Percentiles rank a stretch among this genome's conserved stretches.
Evolutionary conservation across 2,797 vertebrate genomes (phyloP).

Genomic region (Simalia tracyae): DNA sequence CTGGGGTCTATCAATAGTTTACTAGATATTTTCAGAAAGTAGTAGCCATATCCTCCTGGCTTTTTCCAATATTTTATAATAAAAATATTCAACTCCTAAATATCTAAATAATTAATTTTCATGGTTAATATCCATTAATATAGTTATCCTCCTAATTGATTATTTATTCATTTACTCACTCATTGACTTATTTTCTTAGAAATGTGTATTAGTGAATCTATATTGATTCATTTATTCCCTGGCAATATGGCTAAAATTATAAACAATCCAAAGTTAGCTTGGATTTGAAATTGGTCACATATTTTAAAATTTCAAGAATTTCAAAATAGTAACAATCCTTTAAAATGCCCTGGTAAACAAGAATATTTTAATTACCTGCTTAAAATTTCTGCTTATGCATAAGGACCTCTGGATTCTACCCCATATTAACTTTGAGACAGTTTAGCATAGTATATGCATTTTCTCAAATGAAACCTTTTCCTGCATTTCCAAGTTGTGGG

Average conservation of each 20-base stretch:
- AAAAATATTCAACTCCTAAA: neutral
- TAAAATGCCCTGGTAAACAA: neutral
- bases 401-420: neutral
- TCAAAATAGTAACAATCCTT: neutral
- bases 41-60: neutral
- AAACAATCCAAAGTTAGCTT: neutral
- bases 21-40: neutral
- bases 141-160: neutral
- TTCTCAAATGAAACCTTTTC: slow-evolving; percentile 53
- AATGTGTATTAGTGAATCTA: neutral
- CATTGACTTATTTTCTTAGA: neutral
- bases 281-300: neutral
- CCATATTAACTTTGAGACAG: slow-evolving; percentile 29
- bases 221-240: neutral
- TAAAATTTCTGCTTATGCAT: neutral
- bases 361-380: neutral
- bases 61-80: neutral
- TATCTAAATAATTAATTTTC: neutral
- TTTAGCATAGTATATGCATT: neutral
- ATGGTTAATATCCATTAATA: neutral
- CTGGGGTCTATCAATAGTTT: slow-evolving; percentile 11
- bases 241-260: neutral
- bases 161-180: neutral
- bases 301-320: neutral
- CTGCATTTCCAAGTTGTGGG: slow-evolving; percentile 84